Base-by-base conservation (phyloP, 2,113 vertebrate genomes). In the Bothrops jararaca region DNA sequence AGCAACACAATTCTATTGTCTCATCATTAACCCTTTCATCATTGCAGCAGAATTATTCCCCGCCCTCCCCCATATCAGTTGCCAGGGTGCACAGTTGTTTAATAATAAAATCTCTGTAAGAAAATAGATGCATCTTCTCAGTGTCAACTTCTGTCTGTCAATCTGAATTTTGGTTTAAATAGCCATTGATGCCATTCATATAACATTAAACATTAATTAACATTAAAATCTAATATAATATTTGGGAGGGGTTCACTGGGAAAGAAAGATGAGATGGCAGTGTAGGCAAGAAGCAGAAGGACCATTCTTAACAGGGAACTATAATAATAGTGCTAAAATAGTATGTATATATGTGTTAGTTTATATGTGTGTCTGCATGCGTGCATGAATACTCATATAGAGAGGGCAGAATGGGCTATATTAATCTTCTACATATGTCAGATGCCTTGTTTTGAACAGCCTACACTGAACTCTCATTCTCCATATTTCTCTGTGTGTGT, bases 21-120 rank as follows among this genome's bases (percentile, higher is more conserved):
- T 94, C 90, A 89, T 96, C 86, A 94, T 98, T 98, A 98, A 98
- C 97, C 94, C 96, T 96, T 96, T 95, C 94, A 96, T 86, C 86
- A 64, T 94, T 92, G 20, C 80, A 94, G 86, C 22, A 94, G 45
- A 58, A 89, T 85, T 93, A 95, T 94, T 95, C 92, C 94, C 74
- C 92, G 12, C 52, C 23, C 15, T 22, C 4, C 48, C 7, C 2
- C 86, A 12, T 48, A 89, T 95, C 86, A 92, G 92, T 48, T 94
- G 92, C 88, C 89, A 95, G 93, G 22, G 0, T 92, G 53, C 13
- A 54, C 58, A 85, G 56, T 26, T 50, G 80, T 56, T 26, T 87
- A 58, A 52, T 54, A 57, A 91, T 91, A 91, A 95, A 95, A 96
- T 90, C 92, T 93, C 93, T 92, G 64, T 3, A 85, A 15, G 91